Evolutionary conservation across 2,888 invertebrate species (phyloP).

Genomic region (Germaria angustata): DNA sequence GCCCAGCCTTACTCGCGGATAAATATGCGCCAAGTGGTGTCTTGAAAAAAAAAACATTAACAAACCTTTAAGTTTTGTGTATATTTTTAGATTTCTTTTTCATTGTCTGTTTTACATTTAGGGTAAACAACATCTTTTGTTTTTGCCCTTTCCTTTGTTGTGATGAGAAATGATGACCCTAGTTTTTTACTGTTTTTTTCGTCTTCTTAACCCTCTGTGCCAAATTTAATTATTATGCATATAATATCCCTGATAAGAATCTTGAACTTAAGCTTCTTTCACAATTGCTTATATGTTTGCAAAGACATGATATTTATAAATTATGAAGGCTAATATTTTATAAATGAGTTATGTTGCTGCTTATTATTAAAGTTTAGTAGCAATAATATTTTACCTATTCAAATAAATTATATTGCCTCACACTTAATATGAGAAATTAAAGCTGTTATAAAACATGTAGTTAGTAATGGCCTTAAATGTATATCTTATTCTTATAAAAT

Average conservation of each 20-base stretch:
- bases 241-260: slow-evolving; percentile 64
- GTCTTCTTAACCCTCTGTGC: slow-evolving; percentile 55
- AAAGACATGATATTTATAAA: slow-evolving; percentile 57
- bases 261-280: slow-evolving; percentile 62
- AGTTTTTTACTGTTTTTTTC: background rate
- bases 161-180: slow-evolving; percentile 47
- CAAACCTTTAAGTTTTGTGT: background rate
- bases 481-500: too few species aligned
- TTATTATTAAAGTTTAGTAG: background rate
- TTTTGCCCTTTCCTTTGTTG: slow-evolving; percentile 4
- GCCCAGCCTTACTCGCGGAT: slow-evolving; percentile 1
- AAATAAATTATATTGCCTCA: background rate
- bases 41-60: background rate
- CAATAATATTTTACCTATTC: background rate
- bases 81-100: background rate
- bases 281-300: slow-evolving; percentile 44
- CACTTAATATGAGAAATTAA: background rate
- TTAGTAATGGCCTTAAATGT: too few species aligned
- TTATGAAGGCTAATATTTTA: slow-evolving; percentile 64
- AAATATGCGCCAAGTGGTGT: slow-evolving; percentile 39
- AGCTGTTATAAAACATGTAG: too few species aligned
- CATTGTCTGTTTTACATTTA: slow-evolving; percentile 13
- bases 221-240: slow-evolving; percentile 67
- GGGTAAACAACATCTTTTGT: slow-evolving; percentile 44
- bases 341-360: slow-evolving; percentile 26